Evolutionary conservation across 2,797 vertebrate genomes (phyloP).

Genomic region (Danio choprae): DNA sequence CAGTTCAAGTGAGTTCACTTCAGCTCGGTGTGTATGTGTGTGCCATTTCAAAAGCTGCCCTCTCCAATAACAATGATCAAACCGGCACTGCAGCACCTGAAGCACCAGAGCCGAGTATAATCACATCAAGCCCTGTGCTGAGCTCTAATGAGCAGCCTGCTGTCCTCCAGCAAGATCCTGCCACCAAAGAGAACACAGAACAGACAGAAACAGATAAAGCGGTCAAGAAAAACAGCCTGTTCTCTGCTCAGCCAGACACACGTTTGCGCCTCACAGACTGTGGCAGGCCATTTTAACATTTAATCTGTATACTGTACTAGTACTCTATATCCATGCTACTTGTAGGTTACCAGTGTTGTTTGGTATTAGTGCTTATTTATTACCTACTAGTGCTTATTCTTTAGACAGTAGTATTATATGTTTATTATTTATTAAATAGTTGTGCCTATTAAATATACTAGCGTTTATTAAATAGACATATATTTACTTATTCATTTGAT

Average conservation of each 20-base stretch:
- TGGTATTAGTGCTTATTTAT: too few species aligned
- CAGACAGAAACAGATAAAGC: slow-evolving; percentile 55
- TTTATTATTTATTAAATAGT: too few species aligned
- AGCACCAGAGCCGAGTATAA: slow-evolving; percentile 55
- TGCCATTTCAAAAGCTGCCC: slow-evolving; percentile 54
- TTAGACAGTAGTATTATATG: too few species aligned
- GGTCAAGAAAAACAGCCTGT: slow-evolving; percentile 42
- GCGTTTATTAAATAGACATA: too few species aligned
- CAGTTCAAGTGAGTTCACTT: neutral
- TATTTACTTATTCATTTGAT: too few species aligned
- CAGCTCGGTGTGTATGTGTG: slow-evolving; percentile 2
- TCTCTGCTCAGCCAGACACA: slow-evolving; percentile 48
- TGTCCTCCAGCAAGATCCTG: slow-evolving; percentile 52
- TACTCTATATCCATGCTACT: too few species aligned
- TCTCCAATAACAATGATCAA: slow-evolving; percentile 55
- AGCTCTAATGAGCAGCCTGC: slow-evolving; percentile 59
- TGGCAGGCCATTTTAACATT: too few species aligned
- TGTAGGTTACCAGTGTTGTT: too few species aligned
- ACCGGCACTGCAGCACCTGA: slow-evolving; percentile 55
- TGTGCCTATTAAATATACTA: too few species aligned
- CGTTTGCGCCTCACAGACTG: slow-evolving; percentile 44
- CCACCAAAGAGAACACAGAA: slow-evolving; percentile 37
- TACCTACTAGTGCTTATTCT: too few species aligned
- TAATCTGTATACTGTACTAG: too few species aligned
- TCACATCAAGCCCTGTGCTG: slow-evolving; percentile 58